Conservation (phyloP, 2,797 vertebrate species). For the Garrulus glandarius region DNA sequence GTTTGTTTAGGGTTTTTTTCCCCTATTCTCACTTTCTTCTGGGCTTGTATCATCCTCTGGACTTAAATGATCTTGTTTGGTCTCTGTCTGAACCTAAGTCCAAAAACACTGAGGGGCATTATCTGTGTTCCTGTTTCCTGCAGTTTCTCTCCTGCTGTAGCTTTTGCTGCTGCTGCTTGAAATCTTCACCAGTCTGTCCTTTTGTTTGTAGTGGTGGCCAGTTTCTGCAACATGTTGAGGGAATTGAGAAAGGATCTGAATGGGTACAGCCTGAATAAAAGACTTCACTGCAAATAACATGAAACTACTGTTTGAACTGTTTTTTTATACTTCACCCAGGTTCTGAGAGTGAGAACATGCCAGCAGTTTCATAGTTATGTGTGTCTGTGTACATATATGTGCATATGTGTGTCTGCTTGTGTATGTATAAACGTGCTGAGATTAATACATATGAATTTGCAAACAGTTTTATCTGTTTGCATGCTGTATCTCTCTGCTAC, state of each 20-base stretch:
- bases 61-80: not conserved
- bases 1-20: not conserved
- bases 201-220: not conserved
- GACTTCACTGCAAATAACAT: not conserved
- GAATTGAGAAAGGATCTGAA: not conserved
- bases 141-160: not conserved
- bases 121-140: not conserved
- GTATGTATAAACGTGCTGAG: fast-evolving
- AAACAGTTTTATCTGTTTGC: not conserved
- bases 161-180: not conserved
- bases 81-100: not conserved
- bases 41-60: not conserved
- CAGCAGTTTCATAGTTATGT: not conserved
- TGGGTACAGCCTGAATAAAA: not conserved
- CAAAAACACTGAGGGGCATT: not conserved
- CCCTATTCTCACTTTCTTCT: not conserved
- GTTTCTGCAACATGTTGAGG: not conserved
- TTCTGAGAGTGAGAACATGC: not conserved
- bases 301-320: not conserved
- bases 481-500: not conserved
- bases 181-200: not conserved
- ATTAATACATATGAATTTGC: not conserved
- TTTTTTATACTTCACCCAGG: not conserved
- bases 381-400: not conserved
- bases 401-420: not conserved